Percentiles rank a stretch among this genome's conserved stretches.
Evolutionary conservation across 2,888 invertebrate species (phyloP).

Genomic region (Hyles lineata): DNA sequence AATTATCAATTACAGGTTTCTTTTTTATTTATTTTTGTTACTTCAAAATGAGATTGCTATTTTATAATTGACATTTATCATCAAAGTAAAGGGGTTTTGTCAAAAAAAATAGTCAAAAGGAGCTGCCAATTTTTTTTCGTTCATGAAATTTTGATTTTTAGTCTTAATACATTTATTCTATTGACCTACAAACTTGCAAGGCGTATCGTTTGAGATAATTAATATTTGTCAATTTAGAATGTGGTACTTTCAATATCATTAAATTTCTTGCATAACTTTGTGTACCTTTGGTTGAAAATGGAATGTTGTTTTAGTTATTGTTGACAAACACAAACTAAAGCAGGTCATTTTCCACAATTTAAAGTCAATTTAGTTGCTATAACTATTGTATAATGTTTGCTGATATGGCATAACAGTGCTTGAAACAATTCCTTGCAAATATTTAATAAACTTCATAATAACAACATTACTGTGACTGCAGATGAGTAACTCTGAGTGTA

Average conservation of each 20-base stretch:
- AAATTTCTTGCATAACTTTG: too few relatives aligned
- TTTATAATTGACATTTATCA: constrained; percentile 15
- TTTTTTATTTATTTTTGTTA: background rate
- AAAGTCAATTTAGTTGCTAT: background rate
- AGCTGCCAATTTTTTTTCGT: background rate
- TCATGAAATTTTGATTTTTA: background rate
- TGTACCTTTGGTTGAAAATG: too few relatives aligned
- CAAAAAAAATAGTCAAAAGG: background rate
- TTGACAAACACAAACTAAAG: too few relatives aligned
- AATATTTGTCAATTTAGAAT: too few relatives aligned
- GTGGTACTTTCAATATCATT: too few relatives aligned
- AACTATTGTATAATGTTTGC: constrained; percentile 10
- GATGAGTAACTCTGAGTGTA: background rate
- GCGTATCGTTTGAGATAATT: too few relatives aligned
- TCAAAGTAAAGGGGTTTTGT: background rate
- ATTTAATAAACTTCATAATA: constrained; percentile 24
- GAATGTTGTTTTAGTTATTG: too few relatives aligned
- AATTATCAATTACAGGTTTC: too few relatives aligned
- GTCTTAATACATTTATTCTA: too few relatives aligned
- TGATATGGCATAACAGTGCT: constrained; percentile 16
- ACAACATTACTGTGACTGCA: constrained; percentile 4
- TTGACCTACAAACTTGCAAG: too few relatives aligned
- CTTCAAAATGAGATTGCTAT: constrained; percentile 1
- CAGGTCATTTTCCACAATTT: too few relatives aligned
- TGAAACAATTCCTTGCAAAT: constrained; percentile 1